These are phyloP conservation scores for Thalpophila matura DNA, from an alignment of 2,888 invertebrate genomes.

Conservation along the genomic window DNA sequence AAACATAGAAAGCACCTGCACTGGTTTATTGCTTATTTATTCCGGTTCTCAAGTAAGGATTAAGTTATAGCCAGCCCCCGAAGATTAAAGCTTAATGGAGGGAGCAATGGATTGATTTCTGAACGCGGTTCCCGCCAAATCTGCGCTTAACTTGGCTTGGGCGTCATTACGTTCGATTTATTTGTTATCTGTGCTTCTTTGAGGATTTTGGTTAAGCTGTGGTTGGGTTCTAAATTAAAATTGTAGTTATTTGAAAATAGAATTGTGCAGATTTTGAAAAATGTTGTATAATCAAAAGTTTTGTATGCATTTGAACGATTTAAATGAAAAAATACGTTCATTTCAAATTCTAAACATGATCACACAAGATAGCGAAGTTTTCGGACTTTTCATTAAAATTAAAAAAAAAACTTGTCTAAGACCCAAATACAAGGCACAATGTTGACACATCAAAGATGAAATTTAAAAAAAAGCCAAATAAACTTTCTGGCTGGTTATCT, in stretches of 20 bases:
- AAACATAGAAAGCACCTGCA: slow-evolving; percentile 84
- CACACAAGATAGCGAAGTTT: slow-evolving; percentile 32
- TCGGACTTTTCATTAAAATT: slow-evolving; percentile 47
- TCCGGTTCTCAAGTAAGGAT: slow-evolving; percentile 87
- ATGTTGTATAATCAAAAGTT: too few relatives aligned
- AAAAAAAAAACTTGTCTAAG: slow-evolving; percentile 44
- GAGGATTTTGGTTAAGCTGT: slow-evolving; percentile 53
- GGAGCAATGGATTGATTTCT: slow-evolving; percentile 88
- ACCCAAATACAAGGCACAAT: slow-evolving; percentile 52
- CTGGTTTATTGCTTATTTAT: slow-evolving; percentile 90
- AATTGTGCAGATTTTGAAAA: background rate
- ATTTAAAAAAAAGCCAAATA: slow-evolving; percentile 84
- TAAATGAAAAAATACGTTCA: background rate
- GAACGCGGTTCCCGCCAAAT: slow-evolving; percentile 81
- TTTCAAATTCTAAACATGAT: slow-evolving; percentile 38
- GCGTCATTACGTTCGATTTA: slow-evolving; percentile 67
- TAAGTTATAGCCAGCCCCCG: slow-evolving; percentile 89
- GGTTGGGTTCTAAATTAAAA: slow-evolving; percentile 39
- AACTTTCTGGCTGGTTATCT: slow-evolving; percentile 82
- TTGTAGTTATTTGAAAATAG: slow-evolving; percentile 15
- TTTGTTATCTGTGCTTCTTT: slow-evolving; percentile 60
- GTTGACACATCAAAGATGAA: slow-evolving; percentile 76
- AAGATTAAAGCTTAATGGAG: slow-evolving; percentile 90
- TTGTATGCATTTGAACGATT: background rate
- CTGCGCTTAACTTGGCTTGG: slow-evolving; percentile 69